Conservation (phyloP, 2,113 vertebrate genomes). For the Centropristis striata region DNA sequence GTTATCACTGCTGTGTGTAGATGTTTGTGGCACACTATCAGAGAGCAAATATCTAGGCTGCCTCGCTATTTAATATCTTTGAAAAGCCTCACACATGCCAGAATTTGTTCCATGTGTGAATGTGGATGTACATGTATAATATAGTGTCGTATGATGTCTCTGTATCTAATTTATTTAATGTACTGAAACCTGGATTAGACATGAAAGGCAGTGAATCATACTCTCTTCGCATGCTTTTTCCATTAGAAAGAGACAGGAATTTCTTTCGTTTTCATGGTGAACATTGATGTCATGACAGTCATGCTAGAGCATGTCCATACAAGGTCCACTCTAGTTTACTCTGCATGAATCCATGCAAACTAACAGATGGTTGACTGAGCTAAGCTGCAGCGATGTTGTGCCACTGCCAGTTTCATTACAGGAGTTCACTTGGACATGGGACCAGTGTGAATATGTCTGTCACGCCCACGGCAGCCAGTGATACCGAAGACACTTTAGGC, state of each 20-base stretch:
- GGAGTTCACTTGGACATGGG: slow-evolving; percentile 61
- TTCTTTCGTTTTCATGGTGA: slow-evolving; percentile 56
- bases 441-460: slow-evolving; percentile 68
- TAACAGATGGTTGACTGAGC: slow-evolving; percentile 78
- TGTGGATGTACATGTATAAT: slow-evolving; percentile 22
- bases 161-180: slow-evolving; percentile 44
- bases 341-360: slow-evolving; percentile 62
- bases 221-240: slow-evolving; percentile 38
- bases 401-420: slow-evolving; percentile 72
- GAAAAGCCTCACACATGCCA: slow-evolving; percentile 21
- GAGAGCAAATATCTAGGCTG: slow-evolving; percentile 16
- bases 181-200: slow-evolving; percentile 29
- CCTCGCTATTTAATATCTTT: slow-evolving; percentile 9
- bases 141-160: slow-evolving; percentile 39
- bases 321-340: slow-evolving; percentile 68
- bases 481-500: slow-evolving; percentile 10
- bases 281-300: slow-evolving; percentile 68
- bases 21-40: slow-evolving; percentile 15
- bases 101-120: slow-evolving; percentile 38
- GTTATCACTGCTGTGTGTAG: slow-evolving; percentile 27
- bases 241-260: slow-evolving; percentile 46
- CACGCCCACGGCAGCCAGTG: slow-evolving; percentile 33
- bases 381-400: slow-evolving; percentile 49
- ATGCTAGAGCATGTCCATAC: slow-evolving; percentile 70
- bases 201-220: slow-evolving; percentile 58